Base-by-base conservation (phyloP, 2,113 vertebrate species). In the Melierax canorus region DNA sequence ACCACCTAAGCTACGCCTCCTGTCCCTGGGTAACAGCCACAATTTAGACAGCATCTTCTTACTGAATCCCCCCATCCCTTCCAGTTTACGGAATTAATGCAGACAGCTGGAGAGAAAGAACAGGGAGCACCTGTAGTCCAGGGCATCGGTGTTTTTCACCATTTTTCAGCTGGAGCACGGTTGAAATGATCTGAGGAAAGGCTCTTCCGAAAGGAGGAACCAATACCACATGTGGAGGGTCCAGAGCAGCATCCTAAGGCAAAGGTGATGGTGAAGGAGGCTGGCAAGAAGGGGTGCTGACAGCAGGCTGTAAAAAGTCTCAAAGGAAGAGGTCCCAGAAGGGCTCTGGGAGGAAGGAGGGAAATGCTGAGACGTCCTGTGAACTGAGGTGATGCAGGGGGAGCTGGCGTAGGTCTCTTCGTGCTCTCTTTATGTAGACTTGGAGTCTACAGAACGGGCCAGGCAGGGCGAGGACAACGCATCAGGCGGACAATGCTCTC, bases 381-480 rank as follows among this genome's bases (percentile, higher is more conserved):
- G 63, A 71, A 46, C 24, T 3, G 4, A 15, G 21, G 10, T 1
- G 0, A 41, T 10, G 32, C 15, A 45, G 36, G 0, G 0, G 12
- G 9, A 74, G 22, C 34, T 58, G n/a, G 27, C 15, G 67, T n/a
- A 67, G 17, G 26, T 73, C 39, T 75, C 38, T 51, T 23, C 53
- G 20, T 19, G n/a, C 3, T 27, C 27, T 69, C 41, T 80, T 83
- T 58, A 15, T 1, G 2, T 24, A 69, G 62, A 56, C 12, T 51
- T 73, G 67, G 30, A 56, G 45, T 32, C 36, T 48, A 63, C 53
- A 79, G 41, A 68, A 19, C 43, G 20, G 16, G 59, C 48, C 79
- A 66, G 51, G 23, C 1, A 18, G 41, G 23, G 36, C 24, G n/a
- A 77, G 38, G 29, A 77, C 34, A 60, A 20, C 6, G 45, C 45